phyloP scores from a whole-genome alignment of 2,888 invertebrate species.

The Lacanobia wlatinum region DNA sequence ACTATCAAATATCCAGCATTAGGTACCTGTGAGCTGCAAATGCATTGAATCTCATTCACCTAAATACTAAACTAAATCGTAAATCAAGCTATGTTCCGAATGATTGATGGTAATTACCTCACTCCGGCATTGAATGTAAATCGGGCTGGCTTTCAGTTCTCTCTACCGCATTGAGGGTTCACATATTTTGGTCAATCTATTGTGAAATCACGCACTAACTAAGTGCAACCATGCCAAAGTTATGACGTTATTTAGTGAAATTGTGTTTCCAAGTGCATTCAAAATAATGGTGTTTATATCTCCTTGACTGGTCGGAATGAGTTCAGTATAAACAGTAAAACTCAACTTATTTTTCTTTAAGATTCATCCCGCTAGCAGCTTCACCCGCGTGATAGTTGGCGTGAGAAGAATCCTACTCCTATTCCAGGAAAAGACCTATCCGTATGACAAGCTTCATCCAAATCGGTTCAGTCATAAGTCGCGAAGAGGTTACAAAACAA shows the following conservation, averaged over 20 bases:
- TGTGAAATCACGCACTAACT: constrained; percentile 63
- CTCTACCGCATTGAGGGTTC: constrained; percentile 10
- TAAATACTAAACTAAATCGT: constrained; percentile 32
- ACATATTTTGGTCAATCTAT: constrained; percentile 51
- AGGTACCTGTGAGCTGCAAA: background rate
- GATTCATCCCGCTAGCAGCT: no score
- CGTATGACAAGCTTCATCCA: no score
- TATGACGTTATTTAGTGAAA: constrained; percentile 1
- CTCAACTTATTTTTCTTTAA: no score
- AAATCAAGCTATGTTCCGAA: constrained; percentile 43
- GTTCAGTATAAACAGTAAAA: no score
- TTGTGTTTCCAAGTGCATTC: background rate
- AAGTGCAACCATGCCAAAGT: constrained; percentile 50
- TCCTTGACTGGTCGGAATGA: no score
- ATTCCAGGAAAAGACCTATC: no score
- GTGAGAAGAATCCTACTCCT: no score
- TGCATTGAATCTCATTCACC: constrained; percentile 15
- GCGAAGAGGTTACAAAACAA: no score
- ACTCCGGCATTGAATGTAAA: constrained; percentile 62
- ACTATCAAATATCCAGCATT: background rate
- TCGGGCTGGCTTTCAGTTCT: constrained; percentile 48
- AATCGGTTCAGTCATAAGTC: no score
- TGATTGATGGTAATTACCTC: constrained; percentile 68
- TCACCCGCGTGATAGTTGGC: no score
- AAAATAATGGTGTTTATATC: background rate